These are phyloP conservation scores for Apis dorsata DNA, from an alignment of 1,140 invertebrate species.

Conservation along the genomic window DNA sequence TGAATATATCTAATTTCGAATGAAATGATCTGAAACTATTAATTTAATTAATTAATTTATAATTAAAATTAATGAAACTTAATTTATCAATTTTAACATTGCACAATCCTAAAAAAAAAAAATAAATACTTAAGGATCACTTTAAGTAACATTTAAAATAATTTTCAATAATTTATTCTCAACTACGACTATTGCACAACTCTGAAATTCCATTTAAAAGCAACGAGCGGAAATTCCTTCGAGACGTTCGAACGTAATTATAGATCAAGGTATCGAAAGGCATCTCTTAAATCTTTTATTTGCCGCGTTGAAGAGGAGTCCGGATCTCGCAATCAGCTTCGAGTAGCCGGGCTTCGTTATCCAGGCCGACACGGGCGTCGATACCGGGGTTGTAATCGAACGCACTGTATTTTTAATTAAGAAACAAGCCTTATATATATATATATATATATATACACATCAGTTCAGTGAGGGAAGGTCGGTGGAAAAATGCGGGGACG, in stretches of 20 bases:
- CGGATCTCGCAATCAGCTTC: neutral
- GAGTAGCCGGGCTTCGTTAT: constrained; percentile 21
- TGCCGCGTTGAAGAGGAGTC: neutral
- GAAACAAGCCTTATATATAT: constrained; percentile 46
- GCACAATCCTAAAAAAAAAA: too few relatives aligned
- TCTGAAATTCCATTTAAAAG: neutral
- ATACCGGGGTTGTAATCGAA: constrained; percentile 19
- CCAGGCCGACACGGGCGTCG: neutral
- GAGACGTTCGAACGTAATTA: neutral
- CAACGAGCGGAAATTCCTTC: neutral
- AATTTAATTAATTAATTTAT: too few relatives aligned
- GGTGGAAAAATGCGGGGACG: constrained; percentile 52
- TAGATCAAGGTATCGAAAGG: constrained; percentile 1
- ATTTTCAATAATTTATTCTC: too few relatives aligned
- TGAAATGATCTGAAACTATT: too few relatives aligned
- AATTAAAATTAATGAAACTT: too few relatives aligned
- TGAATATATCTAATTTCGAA: too few relatives aligned
- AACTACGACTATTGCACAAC: too few relatives aligned
- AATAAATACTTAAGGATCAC: too few relatives aligned
- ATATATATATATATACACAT: too few relatives aligned
- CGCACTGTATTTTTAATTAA: constrained; percentile 62
- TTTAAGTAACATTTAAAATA: too few relatives aligned
- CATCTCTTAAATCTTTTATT: constrained; percentile 3
- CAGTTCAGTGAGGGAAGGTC: neutral
- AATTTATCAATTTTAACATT: too few relatives aligned